phyloP scores from a whole-genome alignment of 2,797 vertebrate genomes.

The Thalassophryne amazonica region DNA sequence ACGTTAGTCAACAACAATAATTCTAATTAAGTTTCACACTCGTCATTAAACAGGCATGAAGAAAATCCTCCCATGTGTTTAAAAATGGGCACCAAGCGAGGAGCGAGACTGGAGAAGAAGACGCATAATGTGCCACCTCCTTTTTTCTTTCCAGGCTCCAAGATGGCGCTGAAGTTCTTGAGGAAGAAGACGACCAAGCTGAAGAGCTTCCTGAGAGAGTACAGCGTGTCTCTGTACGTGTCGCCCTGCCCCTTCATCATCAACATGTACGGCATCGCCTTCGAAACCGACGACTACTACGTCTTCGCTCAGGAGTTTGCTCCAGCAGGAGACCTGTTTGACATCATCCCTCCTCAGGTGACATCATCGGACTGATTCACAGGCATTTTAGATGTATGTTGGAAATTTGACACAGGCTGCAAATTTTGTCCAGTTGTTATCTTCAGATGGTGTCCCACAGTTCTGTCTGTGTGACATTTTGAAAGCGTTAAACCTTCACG shows the following conservation, averaged over 20 bases:
- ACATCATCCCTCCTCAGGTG: constrained; percentile 85
- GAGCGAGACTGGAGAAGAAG: neutral
- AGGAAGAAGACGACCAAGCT: constrained; percentile 82
- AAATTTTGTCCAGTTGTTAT: too few relatives aligned
- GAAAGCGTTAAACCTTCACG: too few relatives aligned
- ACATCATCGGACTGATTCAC: neutral
- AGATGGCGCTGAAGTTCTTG: constrained; percentile 83
- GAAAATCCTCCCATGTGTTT: constrained; percentile 30
- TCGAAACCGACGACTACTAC: constrained; percentile 80
- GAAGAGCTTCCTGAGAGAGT: constrained; percentile 81
- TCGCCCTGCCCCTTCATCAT: constrained; percentile 83
- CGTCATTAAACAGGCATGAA: constrained; percentile 12
- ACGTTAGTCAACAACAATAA: constrained; percentile 15
- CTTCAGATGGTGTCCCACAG: too few relatives aligned
- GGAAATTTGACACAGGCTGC: too few relatives aligned
- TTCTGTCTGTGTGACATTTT: too few relatives aligned
- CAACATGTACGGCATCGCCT: constrained; percentile 82
- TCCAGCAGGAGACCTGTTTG: constrained; percentile 79
- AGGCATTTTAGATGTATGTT: too few relatives aligned
- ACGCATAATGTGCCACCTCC: constrained; percentile 15
- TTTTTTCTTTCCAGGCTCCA: constrained; percentile 64
- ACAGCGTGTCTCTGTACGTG: constrained; percentile 81
- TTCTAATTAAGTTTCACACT: constrained; percentile 37
- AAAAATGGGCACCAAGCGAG: neutral
- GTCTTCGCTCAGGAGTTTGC: constrained; percentile 83